Percentiles rank a stretch among this genome's conserved stretches.
Evolutionary conservation across 2,888 invertebrate species (phyloP).

Genomic region (Ochlodes sylvanus): DNA sequence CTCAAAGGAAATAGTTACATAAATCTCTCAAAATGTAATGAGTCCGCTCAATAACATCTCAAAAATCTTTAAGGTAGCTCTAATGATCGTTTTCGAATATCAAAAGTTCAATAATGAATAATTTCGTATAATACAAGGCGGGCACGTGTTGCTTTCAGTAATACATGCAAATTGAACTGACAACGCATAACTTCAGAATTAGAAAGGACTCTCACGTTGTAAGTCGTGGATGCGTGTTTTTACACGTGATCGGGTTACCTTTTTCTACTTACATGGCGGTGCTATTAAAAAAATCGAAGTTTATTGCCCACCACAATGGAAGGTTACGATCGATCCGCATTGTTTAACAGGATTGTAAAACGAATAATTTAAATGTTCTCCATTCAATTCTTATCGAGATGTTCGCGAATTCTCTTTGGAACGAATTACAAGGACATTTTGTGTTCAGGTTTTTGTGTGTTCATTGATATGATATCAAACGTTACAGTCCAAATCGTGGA

Average conservation of each 20-base stretch:
- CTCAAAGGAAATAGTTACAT: conserved; percentile 46
- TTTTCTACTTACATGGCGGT: conserved; percentile 55
- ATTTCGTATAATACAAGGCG: conserved; percentile 53
- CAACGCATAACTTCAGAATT: conserved; percentile 60
- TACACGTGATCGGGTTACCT: conserved; percentile 64
- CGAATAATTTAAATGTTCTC: conserved; percentile 16
- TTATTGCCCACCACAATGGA: conserved; percentile 66
- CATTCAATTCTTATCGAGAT: conserved; percentile 70
- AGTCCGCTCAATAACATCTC: conserved; percentile 48
- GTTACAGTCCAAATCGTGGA: too few species aligned
- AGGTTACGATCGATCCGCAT: conserved; percentile 63
- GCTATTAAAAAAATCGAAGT: conserved; percentile 57
- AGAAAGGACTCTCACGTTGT: conserved; percentile 65
- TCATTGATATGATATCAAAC: too few species aligned
- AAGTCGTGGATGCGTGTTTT: conserved; percentile 52
- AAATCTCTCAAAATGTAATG: conserved; percentile 49
- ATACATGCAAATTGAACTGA: conserved; percentile 53
- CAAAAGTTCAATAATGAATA: conserved; percentile 55
- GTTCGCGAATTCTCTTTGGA: conserved; percentile 42
- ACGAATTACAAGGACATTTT: too few species aligned
- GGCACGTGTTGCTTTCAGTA: conserved; percentile 50
- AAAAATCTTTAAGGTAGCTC: conserved; percentile 50
- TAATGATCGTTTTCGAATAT: conserved; percentile 61
- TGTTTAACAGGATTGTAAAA: conserved; percentile 51
- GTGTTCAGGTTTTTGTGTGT: too few species aligned